Evolutionary conservation across 30 jellyfish, hydroid and myxozoan species (phyloP).

Genomic region (Hydra vulgaris): DNA sequence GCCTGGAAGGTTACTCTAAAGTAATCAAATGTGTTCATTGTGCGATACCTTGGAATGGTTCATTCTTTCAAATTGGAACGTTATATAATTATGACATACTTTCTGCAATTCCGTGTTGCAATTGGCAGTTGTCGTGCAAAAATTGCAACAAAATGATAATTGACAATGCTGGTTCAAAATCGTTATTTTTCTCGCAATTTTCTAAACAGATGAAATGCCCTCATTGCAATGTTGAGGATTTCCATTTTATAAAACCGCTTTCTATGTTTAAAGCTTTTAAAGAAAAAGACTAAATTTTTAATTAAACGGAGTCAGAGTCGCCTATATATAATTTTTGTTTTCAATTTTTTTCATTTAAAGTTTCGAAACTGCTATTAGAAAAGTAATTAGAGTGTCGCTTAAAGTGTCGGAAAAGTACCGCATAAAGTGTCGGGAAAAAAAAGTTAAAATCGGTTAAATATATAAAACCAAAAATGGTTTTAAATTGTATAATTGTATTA

Average conservation of each 20-base stretch:
- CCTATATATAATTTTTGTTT: neutral
- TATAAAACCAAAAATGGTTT: too few relatives aligned
- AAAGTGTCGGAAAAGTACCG: too few relatives aligned
- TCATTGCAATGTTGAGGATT: slow-evolving; percentile 35
- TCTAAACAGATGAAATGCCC: slow-evolving; percentile 21
- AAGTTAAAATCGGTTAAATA: too few relatives aligned
- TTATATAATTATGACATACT: slow-evolving; percentile 29
- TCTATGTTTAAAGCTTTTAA: neutral
- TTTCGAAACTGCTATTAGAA: too few relatives aligned
- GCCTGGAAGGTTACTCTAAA: slow-evolving; percentile 32
- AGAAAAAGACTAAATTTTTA: neutral
- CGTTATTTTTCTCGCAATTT: slow-evolving; percentile 17
- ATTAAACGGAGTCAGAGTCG: neutral
- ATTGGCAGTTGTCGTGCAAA: slow-evolving; percentile 15
- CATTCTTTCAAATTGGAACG: slow-evolving; percentile 35
- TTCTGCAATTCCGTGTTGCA: slow-evolving; percentile 41
- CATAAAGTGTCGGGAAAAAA: too few relatives aligned
- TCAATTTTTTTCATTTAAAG: too few relatives aligned
- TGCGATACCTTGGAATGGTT: slow-evolving; percentile 27
- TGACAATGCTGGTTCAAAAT: slow-evolving; percentile 22
- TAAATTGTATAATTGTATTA: too few relatives aligned
- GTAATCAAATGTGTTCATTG: slow-evolving; percentile 16
- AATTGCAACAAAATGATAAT: slow-evolving; percentile 23
- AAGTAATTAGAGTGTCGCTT: too few relatives aligned
- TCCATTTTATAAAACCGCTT: slow-evolving; percentile 30